Base-by-base conservation (phyloP, 2,888 invertebrate genomes). In the Agonopterix alstromeriana region DNA sequence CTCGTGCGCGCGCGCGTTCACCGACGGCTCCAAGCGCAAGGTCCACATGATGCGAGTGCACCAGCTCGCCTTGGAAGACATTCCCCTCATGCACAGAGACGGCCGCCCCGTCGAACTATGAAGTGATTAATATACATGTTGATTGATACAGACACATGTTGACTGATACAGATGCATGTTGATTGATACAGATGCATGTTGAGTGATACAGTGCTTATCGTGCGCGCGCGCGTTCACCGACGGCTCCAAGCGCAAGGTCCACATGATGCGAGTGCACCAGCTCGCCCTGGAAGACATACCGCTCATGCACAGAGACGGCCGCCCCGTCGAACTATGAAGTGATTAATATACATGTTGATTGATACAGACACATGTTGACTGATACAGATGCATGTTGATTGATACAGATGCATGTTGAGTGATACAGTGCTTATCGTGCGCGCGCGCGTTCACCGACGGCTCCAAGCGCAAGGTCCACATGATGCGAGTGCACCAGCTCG, bases 401-500 rank as follows among this genome's bases (percentile, higher is more conserved):
- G n/a, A n/a, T n/a, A n/a, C n/a, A 14, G 14, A 14, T 14, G 2
- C 14, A 2, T 14, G 14, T 14, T 14, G 14, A 14, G 14, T 14
- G 14, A 14, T 14, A 14, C 12, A 38, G 8, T 49, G 49, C 10
- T 10, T 27, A 7, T 10, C 11, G 7, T 49, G 49, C 38, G 36
- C 54, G 8, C 56, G 54, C 43, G 54, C 52, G 1, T 60, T 57
- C 49, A 52, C 55, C 10, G 57, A 60, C 52, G 55, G 53, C 48
- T 55, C 55, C 52, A 60, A 60, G 49, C 51, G 57, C 14, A 53
- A 54, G 43, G 55, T 49, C 35, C 60, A 60, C 47, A 45, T 60
- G 12, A 51, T 56, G 35, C 53, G 53, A 43, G 49, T 47, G 8
- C 60, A 60, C 53, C 54, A 60, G 42, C 45, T 60, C 36, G 43